Evolutionary conservation across 1,140 invertebrate species (phyloP).

Genomic region (Choristoneura fumiferana): DNA sequence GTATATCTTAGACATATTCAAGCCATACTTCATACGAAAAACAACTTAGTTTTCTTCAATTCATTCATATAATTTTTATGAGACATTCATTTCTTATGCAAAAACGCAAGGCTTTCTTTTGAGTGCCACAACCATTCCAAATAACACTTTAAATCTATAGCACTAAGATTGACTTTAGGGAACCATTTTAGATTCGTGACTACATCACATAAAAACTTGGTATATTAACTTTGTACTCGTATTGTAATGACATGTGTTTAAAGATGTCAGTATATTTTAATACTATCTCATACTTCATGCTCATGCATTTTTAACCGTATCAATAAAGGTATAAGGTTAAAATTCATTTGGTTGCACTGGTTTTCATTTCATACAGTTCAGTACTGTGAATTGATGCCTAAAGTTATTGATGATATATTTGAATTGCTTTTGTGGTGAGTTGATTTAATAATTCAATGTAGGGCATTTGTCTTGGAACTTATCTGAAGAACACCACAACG

Average conservation of each 20-base stretch:
- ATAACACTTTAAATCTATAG: not conserved
- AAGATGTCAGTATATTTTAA: conserved; percentile 21
- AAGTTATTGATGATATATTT: conserved; percentile 15
- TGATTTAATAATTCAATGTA: too few species aligned
- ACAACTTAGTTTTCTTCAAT: conserved; percentile 6
- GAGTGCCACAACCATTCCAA: not conserved
- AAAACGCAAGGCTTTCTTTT: conserved; percentile 13
- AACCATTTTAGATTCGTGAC: conserved; percentile 15
- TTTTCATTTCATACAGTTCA: not conserved
- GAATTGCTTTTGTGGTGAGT: too few species aligned
- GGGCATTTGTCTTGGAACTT: too few species aligned
- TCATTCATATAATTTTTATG: conserved; percentile 14
- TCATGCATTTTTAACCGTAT: not conserved
- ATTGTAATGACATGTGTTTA: conserved; percentile 31
- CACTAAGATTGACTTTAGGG: conserved; percentile 3
- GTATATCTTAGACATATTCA: too few species aligned
- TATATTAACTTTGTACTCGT: conserved; percentile 24
- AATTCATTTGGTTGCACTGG: not conserved
- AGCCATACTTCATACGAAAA: too few species aligned
- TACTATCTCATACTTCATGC: not conserved
- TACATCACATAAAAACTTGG: conserved; percentile 19
- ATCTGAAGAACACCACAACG: too few species aligned
- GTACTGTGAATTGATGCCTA: conserved; percentile 2
- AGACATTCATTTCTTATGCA: conserved; percentile 14
- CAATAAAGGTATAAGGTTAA: not conserved